Conservation (phyloP, 2,797 vertebrate species). For the Microtus californicus region DNA sequence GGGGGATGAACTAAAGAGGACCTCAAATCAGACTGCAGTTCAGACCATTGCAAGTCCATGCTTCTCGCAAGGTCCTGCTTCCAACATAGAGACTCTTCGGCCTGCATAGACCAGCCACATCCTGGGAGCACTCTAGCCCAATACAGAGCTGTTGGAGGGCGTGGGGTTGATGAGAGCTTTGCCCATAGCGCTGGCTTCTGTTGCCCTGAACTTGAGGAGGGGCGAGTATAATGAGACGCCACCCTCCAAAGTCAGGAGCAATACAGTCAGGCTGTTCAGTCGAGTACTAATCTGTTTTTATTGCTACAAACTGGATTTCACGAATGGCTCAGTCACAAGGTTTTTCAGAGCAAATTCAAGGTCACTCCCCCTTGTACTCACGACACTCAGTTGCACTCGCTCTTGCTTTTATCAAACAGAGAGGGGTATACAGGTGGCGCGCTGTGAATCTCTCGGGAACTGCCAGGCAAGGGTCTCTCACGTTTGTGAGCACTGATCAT, state of each 20-base stretch:
- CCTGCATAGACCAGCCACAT: background rate
- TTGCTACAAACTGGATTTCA: background rate
- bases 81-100: too few relatives aligned
- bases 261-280: background rate
- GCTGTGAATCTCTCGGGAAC: background rate
- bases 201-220: background rate
- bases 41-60: background rate
- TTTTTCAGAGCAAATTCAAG: constrained; percentile 18
- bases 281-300: background rate
- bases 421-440: background rate
- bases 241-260: background rate
- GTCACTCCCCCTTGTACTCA: background rate
- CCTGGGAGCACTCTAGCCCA: background rate
- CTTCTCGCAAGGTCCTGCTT: background rate
- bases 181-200: background rate
- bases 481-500: background rate
- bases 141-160: background rate
- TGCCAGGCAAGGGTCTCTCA: accelerated
- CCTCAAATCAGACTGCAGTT: background rate
- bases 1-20: background rate
- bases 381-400: background rate
- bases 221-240: accelerated
- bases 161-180: background rate
- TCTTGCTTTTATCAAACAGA: background rate
- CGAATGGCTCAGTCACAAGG: background rate